Evolutionary conservation across 1,140 invertebrate genomes (phyloP).

Genomic region (Dreissena rostriformis): DNA sequence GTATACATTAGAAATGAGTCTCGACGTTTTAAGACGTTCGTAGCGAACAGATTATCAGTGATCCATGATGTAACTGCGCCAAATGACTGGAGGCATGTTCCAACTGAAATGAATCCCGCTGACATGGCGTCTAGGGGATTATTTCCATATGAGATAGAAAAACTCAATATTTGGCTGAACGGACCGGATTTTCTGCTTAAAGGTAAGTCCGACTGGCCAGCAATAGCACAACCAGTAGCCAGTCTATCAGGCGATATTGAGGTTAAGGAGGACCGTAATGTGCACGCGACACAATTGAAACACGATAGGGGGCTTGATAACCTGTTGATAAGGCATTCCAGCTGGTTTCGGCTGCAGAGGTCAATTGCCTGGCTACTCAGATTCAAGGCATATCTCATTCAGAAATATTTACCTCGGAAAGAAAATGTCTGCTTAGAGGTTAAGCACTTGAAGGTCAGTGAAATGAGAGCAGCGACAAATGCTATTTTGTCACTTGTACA

Average conservation of each 20-base stretch:
- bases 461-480: not conserved
- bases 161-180: conserved; percentile 2
- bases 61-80: conserved; percentile 31
- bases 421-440: no score
- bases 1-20: conserved; percentile 45
- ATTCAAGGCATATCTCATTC: conserved; percentile 4
- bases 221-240: no score
- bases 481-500: not conserved
- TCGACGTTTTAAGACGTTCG: conserved; percentile 49
- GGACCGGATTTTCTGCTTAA: conserved; percentile 12
- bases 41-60: conserved; percentile 46
- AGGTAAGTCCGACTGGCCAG: not conserved
- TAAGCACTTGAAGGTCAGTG: not conserved
- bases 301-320: not conserved
- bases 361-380: conserved; percentile 12
- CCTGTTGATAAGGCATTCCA: conserved; percentile 13
- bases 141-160: not conserved
- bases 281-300: no score
- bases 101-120: conserved; percentile 42
- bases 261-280: no score
- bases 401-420: no score
- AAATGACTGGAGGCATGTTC: conserved; percentile 39
- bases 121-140: conserved; percentile 44
- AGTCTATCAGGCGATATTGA: no score
- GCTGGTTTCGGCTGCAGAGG: conserved; percentile 6